These are phyloP conservation scores for Amia ocellicauda DNA, from an alignment of 2,113 vertebrate genomes.

Conservation along the genomic window DNA sequence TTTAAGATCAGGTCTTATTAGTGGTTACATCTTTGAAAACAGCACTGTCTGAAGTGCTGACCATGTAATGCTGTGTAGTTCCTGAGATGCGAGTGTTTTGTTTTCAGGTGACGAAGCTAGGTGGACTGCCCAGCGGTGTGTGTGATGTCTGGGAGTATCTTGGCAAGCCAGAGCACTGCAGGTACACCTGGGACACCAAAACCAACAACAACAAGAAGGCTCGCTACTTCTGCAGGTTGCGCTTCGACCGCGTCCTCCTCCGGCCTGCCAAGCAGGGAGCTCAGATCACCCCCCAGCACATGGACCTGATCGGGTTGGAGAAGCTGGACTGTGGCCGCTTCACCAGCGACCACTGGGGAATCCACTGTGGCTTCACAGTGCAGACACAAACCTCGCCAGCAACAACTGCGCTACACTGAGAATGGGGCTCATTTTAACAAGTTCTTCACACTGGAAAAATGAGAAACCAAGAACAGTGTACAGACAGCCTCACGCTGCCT, in stretches of 20 bases:
- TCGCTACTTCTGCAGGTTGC: conserved; percentile 62
- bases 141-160: conserved; percentile 85
- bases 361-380: conserved; percentile 74
- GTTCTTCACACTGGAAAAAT: no score
- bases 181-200: conserved; percentile 91
- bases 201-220: conserved; percentile 75
- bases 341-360: conserved; percentile 94
- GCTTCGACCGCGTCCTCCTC: conserved; percentile 86
- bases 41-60: no score
- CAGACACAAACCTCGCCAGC: conserved; percentile 26
- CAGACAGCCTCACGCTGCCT: no score
- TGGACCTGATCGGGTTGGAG: conserved; percentile 84
- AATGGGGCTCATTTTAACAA: no score
- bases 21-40: no score
- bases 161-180: conserved; percentile 80
- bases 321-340: conserved; percentile 88
- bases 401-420: no score
- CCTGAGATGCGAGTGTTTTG: neutral
- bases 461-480: no score
- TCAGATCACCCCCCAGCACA: conserved; percentile 67
- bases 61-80: neutral
- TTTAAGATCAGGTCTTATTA: neutral
- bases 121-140: conserved; percentile 67
- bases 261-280: conserved; percentile 56
- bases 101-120: conserved; percentile 75